These are phyloP conservation scores for Halesus radiatus DNA, from an alignment of 1,140 invertebrate genomes.

Conservation along the genomic window DNA sequence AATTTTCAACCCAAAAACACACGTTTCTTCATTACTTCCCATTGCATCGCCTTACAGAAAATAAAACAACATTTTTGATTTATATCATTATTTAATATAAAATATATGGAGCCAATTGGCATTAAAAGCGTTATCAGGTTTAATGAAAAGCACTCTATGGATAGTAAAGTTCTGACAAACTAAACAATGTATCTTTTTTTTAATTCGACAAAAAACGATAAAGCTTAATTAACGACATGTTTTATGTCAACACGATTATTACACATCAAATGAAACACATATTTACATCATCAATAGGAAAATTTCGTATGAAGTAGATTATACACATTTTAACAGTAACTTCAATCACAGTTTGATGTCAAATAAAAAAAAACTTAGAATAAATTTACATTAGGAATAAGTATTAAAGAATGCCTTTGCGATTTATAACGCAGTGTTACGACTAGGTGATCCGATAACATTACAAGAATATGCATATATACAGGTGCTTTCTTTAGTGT, in stretches of 20 bases:
- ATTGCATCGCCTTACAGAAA: no score
- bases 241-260: neutral
- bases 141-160: slow-evolving; percentile 17
- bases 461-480: neutral
- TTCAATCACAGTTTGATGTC: slow-evolving; percentile 45
- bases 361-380: slow-evolving; percentile 34
- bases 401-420: slow-evolving; percentile 41
- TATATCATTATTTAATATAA: slow-evolving; percentile 28
- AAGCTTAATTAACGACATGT: neutral
- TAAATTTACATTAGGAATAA: slow-evolving; percentile 27
- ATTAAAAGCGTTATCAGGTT: slow-evolving; percentile 26
- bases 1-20: no score
- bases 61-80: neutral
- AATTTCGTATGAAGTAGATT: slow-evolving; percentile 13
- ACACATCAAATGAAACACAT: neutral
- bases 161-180: neutral
- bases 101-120: slow-evolving; percentile 26
- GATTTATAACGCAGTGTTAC: slow-evolving; percentile 38
- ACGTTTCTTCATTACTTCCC: no score
- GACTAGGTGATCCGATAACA: slow-evolving; percentile 41
- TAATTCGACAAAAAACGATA: neutral
- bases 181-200: neutral
- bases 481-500: neutral
- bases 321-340: slow-evolving; percentile 28
- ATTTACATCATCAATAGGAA: slow-evolving; percentile 8